Evolutionary conservation across 2,888 invertebrate genomes (phyloP), one percentile per base, ranked within the genome.

Genomic region (Amphipyra berbera): DNA sequence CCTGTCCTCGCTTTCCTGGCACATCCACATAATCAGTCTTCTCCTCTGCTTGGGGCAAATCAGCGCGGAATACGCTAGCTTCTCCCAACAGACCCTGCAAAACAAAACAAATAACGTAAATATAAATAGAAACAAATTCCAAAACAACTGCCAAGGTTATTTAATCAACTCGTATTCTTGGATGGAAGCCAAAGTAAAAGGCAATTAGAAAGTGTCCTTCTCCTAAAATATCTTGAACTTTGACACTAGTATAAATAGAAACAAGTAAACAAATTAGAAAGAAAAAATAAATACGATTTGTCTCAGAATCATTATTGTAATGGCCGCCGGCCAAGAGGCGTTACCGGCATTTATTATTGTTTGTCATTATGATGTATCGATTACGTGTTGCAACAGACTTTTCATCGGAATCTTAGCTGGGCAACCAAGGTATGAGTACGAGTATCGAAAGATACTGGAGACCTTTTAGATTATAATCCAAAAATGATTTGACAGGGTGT

Each of bases 41-140:
- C 88, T 96, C 95, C 85, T 96, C 96, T n/a, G 94, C 92, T 88
- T 97, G 97, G 0, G 96, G 96, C 68, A 95, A 89, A 84, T 96
- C 96, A 38, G 96, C 96, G 64, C 97, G 95, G 89, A 96, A 97
- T 0, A 97, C 96, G 57, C 92, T 92, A 0, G 97, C 97, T 82
- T 96, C 96, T 5, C 97, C 97, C 38, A 97, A 86, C 48, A 95
- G 81, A 69, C 94, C 95, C 95, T 95, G 79, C 35, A 82, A 85
- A 81, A 81, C 67, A 69, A 73, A 76, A 74, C 56, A 69, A 73
- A 68, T 52, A 50, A 57, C 42, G 52, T 73, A 8, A 70, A 50
- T 78, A 79, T 78, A 77, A 75, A 82, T 81, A 79, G 66, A 72
- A 54, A 44, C 60, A 53, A 54, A 71, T 70, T 55, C 55, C 55